phyloP scores from a whole-genome alignment of 2,888 invertebrate species.

The Exocentrus adspersus region DNA sequence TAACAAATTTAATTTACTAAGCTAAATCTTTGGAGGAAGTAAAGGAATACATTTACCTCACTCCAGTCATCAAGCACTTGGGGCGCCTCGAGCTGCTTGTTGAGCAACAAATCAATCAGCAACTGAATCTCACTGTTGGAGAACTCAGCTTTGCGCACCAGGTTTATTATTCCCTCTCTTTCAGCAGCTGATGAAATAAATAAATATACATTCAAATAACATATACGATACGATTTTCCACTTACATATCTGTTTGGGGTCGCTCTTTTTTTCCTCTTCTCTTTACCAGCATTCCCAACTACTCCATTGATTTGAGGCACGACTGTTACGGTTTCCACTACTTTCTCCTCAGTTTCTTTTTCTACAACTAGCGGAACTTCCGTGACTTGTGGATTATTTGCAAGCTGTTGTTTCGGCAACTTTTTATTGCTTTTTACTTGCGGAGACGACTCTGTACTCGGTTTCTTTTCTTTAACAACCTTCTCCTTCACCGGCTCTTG shows the following conservation, averaged over 20 bases:
- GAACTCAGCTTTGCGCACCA: constrained; percentile 81
- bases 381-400: constrained; percentile 9
- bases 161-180: constrained; percentile 72
- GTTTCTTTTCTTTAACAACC: constrained; percentile 35
- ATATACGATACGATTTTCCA: too few species aligned
- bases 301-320: constrained; percentile 33
- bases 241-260: constrained; percentile 68
- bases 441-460: constrained; percentile 28
- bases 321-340: constrained; percentile 32
- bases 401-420: constrained; percentile 24
- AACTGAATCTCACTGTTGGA: constrained; percentile 89
- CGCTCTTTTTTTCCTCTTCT: constrained; percentile 71
- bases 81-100: constrained; percentile 86
- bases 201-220: constrained; percentile 18
- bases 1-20: too few species aligned
- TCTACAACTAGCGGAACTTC: constrained; percentile 31
- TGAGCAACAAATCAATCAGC: constrained; percentile 87
- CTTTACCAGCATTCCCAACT: constrained; percentile 51
- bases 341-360: constrained; percentile 49
- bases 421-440: constrained; percentile 53
- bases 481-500: constrained; percentile 39
- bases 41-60: constrained; percentile 67
- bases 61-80: constrained; percentile 83
- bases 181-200: constrained; percentile 67
- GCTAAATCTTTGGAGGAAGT: too few species aligned